Evolutionary conservation across 2,113 vertebrate species (phyloP), one percentile per base, ranked within the genome.

Genomic region (Macroglossus sobrinus): DNA sequence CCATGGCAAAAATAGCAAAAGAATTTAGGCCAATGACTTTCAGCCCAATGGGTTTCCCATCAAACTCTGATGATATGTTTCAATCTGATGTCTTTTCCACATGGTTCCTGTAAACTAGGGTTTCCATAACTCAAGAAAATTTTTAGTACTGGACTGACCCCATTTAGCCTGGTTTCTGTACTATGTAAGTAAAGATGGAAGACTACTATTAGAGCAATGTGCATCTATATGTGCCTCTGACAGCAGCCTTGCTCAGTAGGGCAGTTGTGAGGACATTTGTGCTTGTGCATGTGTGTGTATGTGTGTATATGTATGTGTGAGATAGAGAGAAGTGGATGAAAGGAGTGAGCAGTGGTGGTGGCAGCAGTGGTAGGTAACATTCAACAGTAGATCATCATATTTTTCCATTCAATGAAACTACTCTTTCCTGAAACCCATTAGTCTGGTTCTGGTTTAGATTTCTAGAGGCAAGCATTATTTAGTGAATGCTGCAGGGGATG

Each of bases 121-220:
- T 59, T 91, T 90, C 53, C 81, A 12, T 66, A 66, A 89, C 71
- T 92, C 15, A 72, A 53, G 66, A 93, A 92, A 89, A 76, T 57
- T 5, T 50, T 30, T 61, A 50, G 10, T 91, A 69, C 45, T 26
- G 75, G 75, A 33, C 1, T 26, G 14, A 57, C 35, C 24, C 24
- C 8, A 16, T 85, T 55, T 93, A 81, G 82, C 59, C 80, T 89
- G 74, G 59, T 69, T 80, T 75, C n/a, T 57, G 57, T 40, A 22
- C 50, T 33, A 4, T 19, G 1, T 35, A 81, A 89, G 43, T 45
- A 40, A 84, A 63, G 14, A 19, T 71, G 84, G 53, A 71, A 75
- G 79, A 88, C 10, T 47, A 2, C 40, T 72, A 6, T 33, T 24
- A 80, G 61, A 61, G 33, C 59, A 21, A 50, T 5, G 1, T 30